A percentile compares a stretch with the other conserved stretches of the same genome.
These are phyloP conservation scores for Apis dorsata DNA, from an alignment of 1,140 invertebrate species.

Conservation along the genomic window DNA sequence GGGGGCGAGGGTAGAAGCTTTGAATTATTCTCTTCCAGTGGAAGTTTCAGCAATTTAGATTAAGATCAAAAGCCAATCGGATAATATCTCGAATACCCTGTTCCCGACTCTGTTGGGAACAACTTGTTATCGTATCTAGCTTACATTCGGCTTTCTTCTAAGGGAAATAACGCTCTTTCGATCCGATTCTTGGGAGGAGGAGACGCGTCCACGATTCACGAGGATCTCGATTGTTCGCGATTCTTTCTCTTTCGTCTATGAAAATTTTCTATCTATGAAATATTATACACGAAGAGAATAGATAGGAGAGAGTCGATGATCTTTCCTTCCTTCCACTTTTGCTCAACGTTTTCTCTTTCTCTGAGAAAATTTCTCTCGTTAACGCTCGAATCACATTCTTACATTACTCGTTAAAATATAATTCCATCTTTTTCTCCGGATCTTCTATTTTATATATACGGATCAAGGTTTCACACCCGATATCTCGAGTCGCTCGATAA, in stretches of 20 bases:
- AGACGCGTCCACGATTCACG: neutral
- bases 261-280: neutral
- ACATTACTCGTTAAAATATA: neutral
- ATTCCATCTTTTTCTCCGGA: no score
- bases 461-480: neutral
- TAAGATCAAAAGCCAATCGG: slow-evolving; percentile 64
- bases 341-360: neutral
- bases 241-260: neutral
- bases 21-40: slow-evolving; percentile 45
- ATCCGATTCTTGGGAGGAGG: slow-evolving; percentile 8
- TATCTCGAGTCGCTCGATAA: neutral
- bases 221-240: neutral
- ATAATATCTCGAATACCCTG: slow-evolving; percentile 50
- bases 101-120: slow-evolving; percentile 35
- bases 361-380: neutral
- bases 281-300: neutral
- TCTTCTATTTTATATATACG: no score
- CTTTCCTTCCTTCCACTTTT: neutral
- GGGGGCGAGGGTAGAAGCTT: neutral
- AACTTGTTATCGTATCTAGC: slow-evolving; percentile 36
- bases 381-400: neutral
- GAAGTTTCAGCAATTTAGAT: slow-evolving; percentile 63
- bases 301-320: neutral
- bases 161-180: neutral
- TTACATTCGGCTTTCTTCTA: slow-evolving; percentile 29